Base-by-base conservation (phyloP, 1,140 invertebrate genomes). In the Aradophagus sp. region DNA sequence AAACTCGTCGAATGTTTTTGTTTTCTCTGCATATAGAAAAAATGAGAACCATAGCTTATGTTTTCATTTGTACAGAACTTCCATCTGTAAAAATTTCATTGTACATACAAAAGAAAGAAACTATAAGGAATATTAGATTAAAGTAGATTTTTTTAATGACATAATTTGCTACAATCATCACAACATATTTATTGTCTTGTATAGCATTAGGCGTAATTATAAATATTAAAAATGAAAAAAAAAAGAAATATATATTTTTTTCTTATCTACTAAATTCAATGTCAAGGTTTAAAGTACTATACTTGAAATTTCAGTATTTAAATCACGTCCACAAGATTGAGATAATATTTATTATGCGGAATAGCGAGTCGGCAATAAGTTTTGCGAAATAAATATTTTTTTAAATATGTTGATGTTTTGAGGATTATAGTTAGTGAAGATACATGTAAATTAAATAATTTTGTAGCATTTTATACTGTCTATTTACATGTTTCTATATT, bases 81-180 rank as follows among this genome's bases (percentile, higher is more conserved):
- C 41, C 56, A 17, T n/a, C n/a, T 73, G 56, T 63, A 73, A 58
- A 72, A 62, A 59, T 59, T 48, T 32, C 45, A 44, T 58, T 72
- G 69, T 72, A 72, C 56, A 72, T 72, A 71, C 32, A 44, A 35
- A 19, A 65, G 23, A 29, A 66, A 36, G 42, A 34, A 62, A 32
- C 16, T 66, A 72, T 55, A 13, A 35, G 10, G 32, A 29, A 55
- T 71, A 61, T 55, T 19, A 5, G 53, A 52, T 10, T 53, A 71
- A 39, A 53, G 4, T 31, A 20, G 20, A 23, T 59, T 65, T 71
- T 71, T 65, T 53, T 69, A 61, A 45, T 32, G 11, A 0, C 16
- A 59, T 47, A 45, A 26, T 61, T 61, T 44, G 31, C 56, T 44
- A 56, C 38, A 32, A 39, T 7, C 1, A 53, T 50, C 17, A 32